A percentile compares a stretch with the other conserved stretches of the same genome.
Conservation (phyloP, 2,888 invertebrate genomes). For the Nymphalis polychloros region DNA sequence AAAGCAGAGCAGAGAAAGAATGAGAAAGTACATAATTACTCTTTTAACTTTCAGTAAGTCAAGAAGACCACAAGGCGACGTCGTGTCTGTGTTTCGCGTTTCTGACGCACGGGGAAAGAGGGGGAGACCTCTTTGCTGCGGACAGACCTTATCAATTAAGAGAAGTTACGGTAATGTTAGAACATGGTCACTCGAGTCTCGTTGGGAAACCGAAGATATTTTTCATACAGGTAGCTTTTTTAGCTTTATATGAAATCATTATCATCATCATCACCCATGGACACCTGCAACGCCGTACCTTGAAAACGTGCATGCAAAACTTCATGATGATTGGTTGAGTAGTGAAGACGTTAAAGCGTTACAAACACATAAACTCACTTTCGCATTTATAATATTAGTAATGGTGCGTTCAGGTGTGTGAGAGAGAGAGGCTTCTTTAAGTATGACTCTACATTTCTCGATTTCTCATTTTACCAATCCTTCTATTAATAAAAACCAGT, state of each 20-base stretch:
- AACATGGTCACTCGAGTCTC: conserved; percentile 47
- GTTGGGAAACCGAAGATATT: conserved; percentile 62
- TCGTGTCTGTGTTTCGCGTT: conserved; percentile 62
- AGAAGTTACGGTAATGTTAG: conserved; percentile 51
- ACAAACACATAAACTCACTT: no score
- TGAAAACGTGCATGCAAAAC: no score
- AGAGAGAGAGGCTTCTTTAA: no score
- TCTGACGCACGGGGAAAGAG: conserved; percentile 59
- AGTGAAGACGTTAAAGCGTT: no score
- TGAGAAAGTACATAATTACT: not conserved
- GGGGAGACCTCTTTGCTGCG: conserved; percentile 52
- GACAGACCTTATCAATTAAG: conserved; percentile 55
- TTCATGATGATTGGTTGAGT: no score
- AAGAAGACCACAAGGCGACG: conserved; percentile 53
- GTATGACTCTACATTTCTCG: not conserved
- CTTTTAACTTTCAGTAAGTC: conserved; percentile 50
- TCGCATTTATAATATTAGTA: no score
- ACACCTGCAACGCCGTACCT: no score
- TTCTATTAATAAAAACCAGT: not conserved
- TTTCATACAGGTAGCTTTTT: conserved; percentile 53
- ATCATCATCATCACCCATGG: no score
- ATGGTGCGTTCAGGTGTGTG: no score
- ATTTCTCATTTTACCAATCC: not conserved
- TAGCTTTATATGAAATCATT: not conserved
- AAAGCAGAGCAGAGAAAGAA: no score